Percentiles rank a stretch among this genome's conserved stretches.
Evolutionary conservation across 2,888 invertebrate species (phyloP).

Genomic region (Hypercompe scribonia): DNA sequence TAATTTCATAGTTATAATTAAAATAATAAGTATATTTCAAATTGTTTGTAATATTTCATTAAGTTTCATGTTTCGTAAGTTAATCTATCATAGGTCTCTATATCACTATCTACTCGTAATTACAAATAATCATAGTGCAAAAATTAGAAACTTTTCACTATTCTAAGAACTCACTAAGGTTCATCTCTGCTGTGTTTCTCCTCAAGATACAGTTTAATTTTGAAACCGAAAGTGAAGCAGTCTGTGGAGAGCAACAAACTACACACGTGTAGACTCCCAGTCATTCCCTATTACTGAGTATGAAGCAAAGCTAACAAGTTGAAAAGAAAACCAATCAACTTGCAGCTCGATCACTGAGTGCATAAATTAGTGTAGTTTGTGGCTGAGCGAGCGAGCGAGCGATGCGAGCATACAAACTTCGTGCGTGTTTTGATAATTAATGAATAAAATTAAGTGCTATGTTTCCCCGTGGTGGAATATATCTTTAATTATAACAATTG

Average conservation of each 20-base stretch:
- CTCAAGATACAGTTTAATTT: background rate
- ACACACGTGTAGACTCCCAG: constrained; percentile 11
- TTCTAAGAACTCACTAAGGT: background rate
- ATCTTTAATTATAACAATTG: background rate
- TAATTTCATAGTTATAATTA: background rate
- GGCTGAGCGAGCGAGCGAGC: constrained; percentile 40
- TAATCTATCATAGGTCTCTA: background rate
- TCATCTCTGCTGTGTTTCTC: background rate
- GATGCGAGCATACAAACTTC: constrained; percentile 39
- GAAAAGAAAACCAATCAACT: constrained; percentile 64
- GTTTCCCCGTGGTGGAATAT: background rate
- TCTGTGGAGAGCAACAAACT: background rate
- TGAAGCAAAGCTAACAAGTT: constrained; percentile 54
- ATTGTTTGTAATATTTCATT: background rate
- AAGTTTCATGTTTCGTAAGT: background rate
- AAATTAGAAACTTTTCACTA: background rate
- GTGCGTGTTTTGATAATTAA: constrained; percentile 55
- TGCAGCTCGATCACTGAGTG: constrained; percentile 56
- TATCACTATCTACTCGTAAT: too few relatives aligned
- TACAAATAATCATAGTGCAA: background rate
- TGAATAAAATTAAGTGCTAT: constrained; percentile 32
- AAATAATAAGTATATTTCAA: background rate
- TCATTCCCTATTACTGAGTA: constrained; percentile 28
- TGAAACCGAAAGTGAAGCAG: background rate
- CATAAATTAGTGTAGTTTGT: constrained; percentile 65